A percentile compares a stretch with the other conserved stretches of the same genome.
These are phyloP conservation scores for Enteromius radiatus DNA, from an alignment of 2,797 vertebrate species.

Conservation along the genomic window DNA sequence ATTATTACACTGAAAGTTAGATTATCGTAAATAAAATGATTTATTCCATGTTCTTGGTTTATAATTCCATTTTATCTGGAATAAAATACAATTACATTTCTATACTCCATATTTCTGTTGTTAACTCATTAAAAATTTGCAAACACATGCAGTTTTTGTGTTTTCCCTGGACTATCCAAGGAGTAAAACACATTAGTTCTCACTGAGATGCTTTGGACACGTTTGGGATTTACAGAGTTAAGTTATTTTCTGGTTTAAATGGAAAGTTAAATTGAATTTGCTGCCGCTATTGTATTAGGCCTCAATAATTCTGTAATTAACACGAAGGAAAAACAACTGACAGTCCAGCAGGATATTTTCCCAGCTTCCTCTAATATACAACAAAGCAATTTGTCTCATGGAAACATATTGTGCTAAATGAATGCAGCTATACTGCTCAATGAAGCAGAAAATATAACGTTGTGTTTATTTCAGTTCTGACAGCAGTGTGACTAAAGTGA, in stretches of 20 bases:
- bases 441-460: constrained; percentile 2
- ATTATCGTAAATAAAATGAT: background rate
- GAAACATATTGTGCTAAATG: background rate
- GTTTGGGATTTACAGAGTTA: background rate
- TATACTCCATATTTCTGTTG: background rate
- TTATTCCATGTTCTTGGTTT: background rate
- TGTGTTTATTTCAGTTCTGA: constrained; percentile 4
- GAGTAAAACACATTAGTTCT: background rate
- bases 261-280: background rate
- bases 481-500: background rate
- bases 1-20: background rate
- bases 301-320: constrained; percentile 12
- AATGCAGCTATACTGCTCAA: background rate
- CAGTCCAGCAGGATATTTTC: constrained; percentile 6
- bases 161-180: background rate
- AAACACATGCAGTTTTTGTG: background rate
- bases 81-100: background rate
- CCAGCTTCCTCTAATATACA: constrained; percentile 4
- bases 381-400: background rate
- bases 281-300: background rate
- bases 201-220: background rate
- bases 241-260: constrained; percentile 6
- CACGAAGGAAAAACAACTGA: background rate
- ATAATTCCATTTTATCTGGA: background rate
- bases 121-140: background rate